Base-by-base conservation (phyloP, 2,888 invertebrate genomes). In the Netelia virgata region DNA sequence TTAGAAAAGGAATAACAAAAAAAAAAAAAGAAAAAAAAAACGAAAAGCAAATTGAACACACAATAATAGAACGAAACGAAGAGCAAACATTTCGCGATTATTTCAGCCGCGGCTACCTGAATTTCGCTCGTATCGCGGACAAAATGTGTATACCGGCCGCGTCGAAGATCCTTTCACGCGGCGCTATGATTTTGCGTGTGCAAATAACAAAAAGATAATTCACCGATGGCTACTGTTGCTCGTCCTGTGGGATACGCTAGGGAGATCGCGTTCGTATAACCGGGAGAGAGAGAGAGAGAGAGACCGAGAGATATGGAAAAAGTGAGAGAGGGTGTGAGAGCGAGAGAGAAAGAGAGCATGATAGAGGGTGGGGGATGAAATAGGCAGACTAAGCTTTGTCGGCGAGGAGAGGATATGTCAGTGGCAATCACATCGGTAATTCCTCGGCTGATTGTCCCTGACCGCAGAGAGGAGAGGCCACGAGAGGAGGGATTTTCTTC, bases 371-470 rank as follows among this genome's bases (percentile, higher is more conserved):
- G 66, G 74, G 28, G 72, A 36, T 36, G 36, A 36, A 36, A 36
- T 63, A 50, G 82, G 83, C 63, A 80, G 84, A 83, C 82, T 64
- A 74, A 90, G 88, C 92, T 93, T 93, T 93, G 93, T 92, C 92
- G 93, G 92, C 90, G 82, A 61, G 80, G 88, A 90, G 77, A 78
- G 70, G 84, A 93, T 91, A 91, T 91, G 92, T 93, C 93, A 92
- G 93, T 93, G 92, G 93, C 92, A 93, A 93, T 93, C 93, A 93
- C 93, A 93, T 93, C 90, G 93, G 93, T 92, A 93, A 93, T 92
- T 93, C 91, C 89, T 88, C 87, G 89, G 90, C 89, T 93, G 93
- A 93, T 93, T 93, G 93, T 92, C 92, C 92, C 92, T 93, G 92
- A 93, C 93, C 93, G 92, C 93, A 93, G 90, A 87, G 85, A 28